phyloP scores from a whole-genome alignment of 2,888 invertebrate species.

The Gandaritis pyraliata region DNA sequence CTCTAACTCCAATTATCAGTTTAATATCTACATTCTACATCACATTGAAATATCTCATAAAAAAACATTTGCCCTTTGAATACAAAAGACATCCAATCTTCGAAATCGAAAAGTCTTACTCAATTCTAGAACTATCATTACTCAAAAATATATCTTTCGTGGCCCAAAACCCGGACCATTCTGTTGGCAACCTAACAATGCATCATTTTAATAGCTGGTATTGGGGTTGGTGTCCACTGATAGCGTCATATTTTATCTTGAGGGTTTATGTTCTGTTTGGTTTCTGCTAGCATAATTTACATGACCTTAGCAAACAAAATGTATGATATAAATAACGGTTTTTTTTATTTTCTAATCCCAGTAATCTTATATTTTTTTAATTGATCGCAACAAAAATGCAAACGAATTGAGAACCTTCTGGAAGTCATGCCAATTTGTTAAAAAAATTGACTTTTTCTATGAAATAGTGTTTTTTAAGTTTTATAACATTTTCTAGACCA shows the following conservation, averaged over 20 bases:
- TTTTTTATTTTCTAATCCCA: too few species aligned
- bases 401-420: too few species aligned
- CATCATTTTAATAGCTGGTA: constrained; percentile 49
- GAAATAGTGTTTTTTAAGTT: too few species aligned
- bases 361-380: too few species aligned
- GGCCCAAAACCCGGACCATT: constrained; percentile 44
- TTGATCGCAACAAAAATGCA: too few species aligned
- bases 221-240: constrained; percentile 9
- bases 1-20: too few species aligned
- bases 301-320: too few species aligned
- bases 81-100: constrained; percentile 7
- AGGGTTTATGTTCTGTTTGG: constrained; percentile 6
- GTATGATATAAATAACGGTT: too few species aligned
- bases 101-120: constrained; percentile 10
- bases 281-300: constrained; percentile 1
- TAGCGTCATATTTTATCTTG: constrained; percentile 17
- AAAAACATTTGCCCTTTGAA: background rate
- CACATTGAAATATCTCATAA: background rate
- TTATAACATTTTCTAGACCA: too few species aligned
- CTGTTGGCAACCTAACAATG: constrained; percentile 51
- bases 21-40: background rate
- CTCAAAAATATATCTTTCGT: constrained; percentile 25
- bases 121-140: constrained; percentile 20
- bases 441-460: too few species aligned
- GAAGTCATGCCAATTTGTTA: too few species aligned